Percentiles rank a stretch among this genome's conserved stretches.
These are phyloP conservation scores for Drosophila rhopaloa DNA, from an alignment of 1,140 invertebrate species.

Conservation along the genomic window DNA sequence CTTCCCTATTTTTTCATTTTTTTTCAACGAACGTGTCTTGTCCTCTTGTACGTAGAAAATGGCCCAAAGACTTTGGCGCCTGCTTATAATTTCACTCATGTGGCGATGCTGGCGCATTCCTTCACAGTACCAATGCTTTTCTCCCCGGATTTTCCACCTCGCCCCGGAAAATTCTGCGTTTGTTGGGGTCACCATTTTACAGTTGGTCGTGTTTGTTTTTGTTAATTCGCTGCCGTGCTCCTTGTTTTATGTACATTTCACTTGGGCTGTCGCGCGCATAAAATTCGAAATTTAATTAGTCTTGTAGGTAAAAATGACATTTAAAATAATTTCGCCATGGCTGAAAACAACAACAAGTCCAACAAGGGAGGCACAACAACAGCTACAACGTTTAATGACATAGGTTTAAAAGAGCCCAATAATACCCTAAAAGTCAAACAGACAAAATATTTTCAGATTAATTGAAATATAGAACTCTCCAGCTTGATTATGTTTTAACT, in stretches of 20 bases:
- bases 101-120: conserved; percentile 50
- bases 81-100: conserved; percentile 80
- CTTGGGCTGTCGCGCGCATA: conserved; percentile 62
- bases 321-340: conserved; percentile 61
- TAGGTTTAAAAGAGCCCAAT: background rate
- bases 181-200: conserved; percentile 54
- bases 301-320: conserved; percentile 77
- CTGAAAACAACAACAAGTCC: conserved; percentile 14
- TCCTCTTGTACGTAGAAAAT: conserved; percentile 49
- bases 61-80: conserved; percentile 63
- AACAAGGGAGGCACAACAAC: conserved; percentile 2
- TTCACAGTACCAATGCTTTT: conserved; percentile 10
- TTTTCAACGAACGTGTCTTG: conserved; percentile 58
- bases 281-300: conserved; percentile 81
- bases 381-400: background rate
- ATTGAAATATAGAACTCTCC: no score
- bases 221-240: conserved; percentile 62
- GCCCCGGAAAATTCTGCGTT: background rate
- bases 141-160: conserved; percentile 2
- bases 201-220: conserved; percentile 76
- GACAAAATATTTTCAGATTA: no score
- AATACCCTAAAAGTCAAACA: no score
- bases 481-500: no score
- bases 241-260: conserved; percentile 74
- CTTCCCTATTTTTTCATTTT: background rate